Percentiles rank a stretch among this genome's conserved stretches.
These are phyloP conservation scores for Diabrotica undecimpunctata DNA, from an alignment of 1,140 invertebrate genomes.

Conservation along the genomic window DNA sequence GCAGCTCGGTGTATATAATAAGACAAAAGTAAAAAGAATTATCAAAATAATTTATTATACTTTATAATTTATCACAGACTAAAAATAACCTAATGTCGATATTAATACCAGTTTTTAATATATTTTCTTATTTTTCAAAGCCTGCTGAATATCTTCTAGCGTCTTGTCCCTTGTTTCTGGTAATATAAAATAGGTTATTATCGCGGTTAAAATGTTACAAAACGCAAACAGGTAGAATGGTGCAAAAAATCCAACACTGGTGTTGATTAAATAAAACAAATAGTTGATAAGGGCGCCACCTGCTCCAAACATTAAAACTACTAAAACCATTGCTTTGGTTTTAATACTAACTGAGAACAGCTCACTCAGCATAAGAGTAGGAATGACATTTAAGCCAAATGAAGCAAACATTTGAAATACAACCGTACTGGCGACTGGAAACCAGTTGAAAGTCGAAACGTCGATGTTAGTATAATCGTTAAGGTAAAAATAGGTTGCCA, in stretches of 20 bases:
- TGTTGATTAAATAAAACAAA: constrained; percentile 44
- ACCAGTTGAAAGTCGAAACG: constrained; percentile 37
- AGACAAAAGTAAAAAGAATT: no score
- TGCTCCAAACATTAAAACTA: constrained; percentile 29
- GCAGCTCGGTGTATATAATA: no score
- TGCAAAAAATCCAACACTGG: constrained; percentile 61
- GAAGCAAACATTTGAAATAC: constrained; percentile 31
- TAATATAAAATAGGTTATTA: constrained; percentile 76
- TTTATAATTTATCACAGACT: no score
- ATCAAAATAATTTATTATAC: no score
- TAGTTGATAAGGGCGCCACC: constrained; percentile 43
- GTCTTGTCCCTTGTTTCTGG: constrained; percentile 88
- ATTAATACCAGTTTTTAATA: no score
- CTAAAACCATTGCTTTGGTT: constrained; percentile 23
- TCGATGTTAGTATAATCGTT: constrained; percentile 27
- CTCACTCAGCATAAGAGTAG: constrained; percentile 39
- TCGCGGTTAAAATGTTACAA: constrained; percentile 65
- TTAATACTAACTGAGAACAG: constrained; percentile 40
- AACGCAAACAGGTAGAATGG: constrained; percentile 78
- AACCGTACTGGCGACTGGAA: constrained; percentile 35
- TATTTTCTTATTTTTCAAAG: constrained; percentile 51
- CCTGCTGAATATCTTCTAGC: constrained; percentile 83
- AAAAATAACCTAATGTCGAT: no score
- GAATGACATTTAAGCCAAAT: constrained; percentile 35
- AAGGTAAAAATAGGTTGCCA: constrained; percentile 49